Percentiles rank a stretch among this genome's conserved stretches.
These are phyloP conservation scores for Chanos chanos DNA, from an alignment of 2,797 vertebrate species.

Conservation along the genomic window DNA sequence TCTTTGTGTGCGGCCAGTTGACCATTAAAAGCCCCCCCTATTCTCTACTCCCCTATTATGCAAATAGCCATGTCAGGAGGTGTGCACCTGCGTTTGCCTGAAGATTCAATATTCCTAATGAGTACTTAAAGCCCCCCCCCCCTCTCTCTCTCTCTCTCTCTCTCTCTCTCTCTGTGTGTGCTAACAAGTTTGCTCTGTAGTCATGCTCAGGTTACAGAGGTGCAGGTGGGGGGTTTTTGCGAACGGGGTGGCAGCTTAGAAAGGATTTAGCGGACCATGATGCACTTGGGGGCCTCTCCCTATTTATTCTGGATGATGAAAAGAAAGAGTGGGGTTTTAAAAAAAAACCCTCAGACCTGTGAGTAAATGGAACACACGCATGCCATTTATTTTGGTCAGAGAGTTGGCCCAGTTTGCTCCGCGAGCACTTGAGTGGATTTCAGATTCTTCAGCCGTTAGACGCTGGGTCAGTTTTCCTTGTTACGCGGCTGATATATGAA, in stretches of 20 bases:
- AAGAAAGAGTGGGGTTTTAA: constrained; percentile 32
- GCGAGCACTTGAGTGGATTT: constrained; percentile 31
- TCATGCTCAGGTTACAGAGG: constrained; percentile 56
- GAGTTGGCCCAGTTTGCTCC: constrained; percentile 33
- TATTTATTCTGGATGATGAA: constrained; percentile 47
- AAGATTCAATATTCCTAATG: constrained; percentile 58
- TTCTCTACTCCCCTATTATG: constrained; percentile 56
- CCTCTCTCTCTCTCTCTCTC: too few relatives aligned
- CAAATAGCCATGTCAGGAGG: constrained; percentile 60
- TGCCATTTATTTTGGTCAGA: constrained; percentile 40
- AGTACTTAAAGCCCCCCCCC: constrained; percentile 49
- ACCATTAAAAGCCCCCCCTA: constrained; percentile 53
- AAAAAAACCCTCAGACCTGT: too few relatives aligned
- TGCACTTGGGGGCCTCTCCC: constrained; percentile 38
- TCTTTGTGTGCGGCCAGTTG: constrained; percentile 49
- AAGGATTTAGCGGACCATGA: constrained; percentile 42
- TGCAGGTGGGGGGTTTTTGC: constrained; percentile 47
- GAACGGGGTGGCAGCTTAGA: constrained; percentile 38
- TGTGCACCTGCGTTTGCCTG: constrained; percentile 62
- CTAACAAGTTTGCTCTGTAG: constrained; percentile 44
- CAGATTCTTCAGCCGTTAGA: too few relatives aligned
- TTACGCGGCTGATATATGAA: too few relatives aligned
- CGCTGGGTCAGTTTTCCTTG: too few relatives aligned
- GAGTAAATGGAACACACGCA: constrained; percentile 48
- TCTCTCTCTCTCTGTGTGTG: too few relatives aligned